phyloP scores from a whole-genome alignment of 1,140 invertebrate species.

The Aphaenogaster rudis region DNA sequence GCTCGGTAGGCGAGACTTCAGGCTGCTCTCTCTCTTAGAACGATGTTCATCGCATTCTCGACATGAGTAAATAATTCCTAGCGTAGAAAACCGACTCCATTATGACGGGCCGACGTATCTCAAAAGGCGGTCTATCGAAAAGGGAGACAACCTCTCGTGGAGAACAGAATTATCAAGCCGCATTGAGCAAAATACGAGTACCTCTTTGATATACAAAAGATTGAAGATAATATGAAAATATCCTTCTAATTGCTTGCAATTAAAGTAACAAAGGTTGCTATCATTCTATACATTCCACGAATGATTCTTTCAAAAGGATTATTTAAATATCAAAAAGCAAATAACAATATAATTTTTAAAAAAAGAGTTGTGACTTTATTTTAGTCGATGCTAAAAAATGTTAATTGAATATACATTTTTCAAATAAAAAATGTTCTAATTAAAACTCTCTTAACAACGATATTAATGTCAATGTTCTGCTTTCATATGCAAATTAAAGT shows the following conservation, averaged over 20 bases:
- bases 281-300: background rate
- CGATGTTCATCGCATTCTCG: conserved; percentile 68
- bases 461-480: background rate
- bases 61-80: conserved; percentile 75
- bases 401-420: conserved; percentile 11
- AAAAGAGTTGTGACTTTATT: background rate
- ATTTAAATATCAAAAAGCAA: conserved; percentile 11
- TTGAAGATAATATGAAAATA: background rate
- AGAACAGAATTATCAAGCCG: conserved; percentile 45
- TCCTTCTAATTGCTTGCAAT: conserved; percentile 26
- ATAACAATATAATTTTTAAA: background rate
- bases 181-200: background rate
- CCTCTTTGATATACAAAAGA: background rate
- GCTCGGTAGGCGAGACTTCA: conserved; percentile 72
- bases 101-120: conserved; percentile 60
- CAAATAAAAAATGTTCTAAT: background rate
- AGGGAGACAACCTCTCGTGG: background rate
- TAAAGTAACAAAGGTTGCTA: background rate
- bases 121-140: conserved; percentile 22
- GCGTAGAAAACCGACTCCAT: conserved; percentile 74
- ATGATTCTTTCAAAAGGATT: background rate
- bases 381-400: background rate
- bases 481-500: background rate
- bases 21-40: conserved; percentile 67
- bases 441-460: background rate